Base-by-base conservation (phyloP, 2,797 vertebrate species). In the Ataeniobius toweri region DNA sequence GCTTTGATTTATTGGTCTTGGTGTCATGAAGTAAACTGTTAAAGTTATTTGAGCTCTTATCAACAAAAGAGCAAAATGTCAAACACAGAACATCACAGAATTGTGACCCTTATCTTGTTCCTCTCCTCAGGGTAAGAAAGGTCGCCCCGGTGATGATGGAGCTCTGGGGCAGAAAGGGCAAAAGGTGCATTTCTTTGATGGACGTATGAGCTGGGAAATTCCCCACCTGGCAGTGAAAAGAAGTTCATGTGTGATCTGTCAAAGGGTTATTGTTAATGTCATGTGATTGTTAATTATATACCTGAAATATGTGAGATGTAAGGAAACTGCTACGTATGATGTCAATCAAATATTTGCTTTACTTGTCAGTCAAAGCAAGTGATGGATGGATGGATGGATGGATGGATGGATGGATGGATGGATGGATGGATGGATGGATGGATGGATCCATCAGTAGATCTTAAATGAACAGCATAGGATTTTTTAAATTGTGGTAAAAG, bases 71-170 rank as follows among this genome's bases (percentile, higher is more conserved):
- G 31, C 24, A 63, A 71, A 80, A 84, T 69, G 58, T 71, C 56
- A 74, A 28, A 75, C n/a, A 44, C 53, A 71, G 16, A 82, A 61
- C 79, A 71, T 46, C 0, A 56, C 69, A 59, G 13, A 63, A 74
- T 39, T 24, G 73, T 56, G 68, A 85, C 80, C 16, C 16, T 48
- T 82, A 71, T 86, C 78, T 80, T 84, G 41, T 89, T 89, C 92
- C 86, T 20, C 79, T 91, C 93, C 90, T 16, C 85, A 98, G 97
- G 97, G 97, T 69, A 98, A 98, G 91, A 98, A 97, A 87, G 97
- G 97, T 84, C 96, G 96, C 2, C 87, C 95, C 0, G 97, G 97
- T 84, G 96, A 97, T 0, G 94, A 97, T 41, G 97, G 97, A 73
- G 71, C 89, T 80, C 88, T 92, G 0, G 97, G 97, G 53, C 82